Conservation (phyloP, 2,888 invertebrate species). For the Oeneis ivallda region DNA sequence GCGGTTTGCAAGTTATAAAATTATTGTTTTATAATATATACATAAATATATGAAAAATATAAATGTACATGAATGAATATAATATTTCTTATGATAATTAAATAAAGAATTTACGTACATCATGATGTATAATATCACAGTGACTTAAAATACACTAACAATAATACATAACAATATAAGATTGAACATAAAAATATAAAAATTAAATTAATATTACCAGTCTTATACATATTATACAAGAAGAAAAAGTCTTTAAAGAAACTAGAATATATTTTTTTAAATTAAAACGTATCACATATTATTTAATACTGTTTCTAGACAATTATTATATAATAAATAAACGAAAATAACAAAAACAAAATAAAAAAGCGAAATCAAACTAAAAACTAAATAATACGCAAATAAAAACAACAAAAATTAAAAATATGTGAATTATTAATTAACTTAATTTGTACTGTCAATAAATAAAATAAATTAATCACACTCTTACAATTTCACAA, state of each 20-base stretch:
- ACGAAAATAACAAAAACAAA: too few relatives aligned
- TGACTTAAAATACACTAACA: background rate
- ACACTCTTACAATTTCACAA: constrained; percentile 12
- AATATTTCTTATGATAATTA: too few relatives aligned
- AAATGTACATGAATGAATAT: too few relatives aligned
- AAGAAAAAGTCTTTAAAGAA: background rate
- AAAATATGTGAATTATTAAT: background rate
- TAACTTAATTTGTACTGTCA: constrained; percentile 21
- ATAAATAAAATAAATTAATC: constrained; percentile 33
- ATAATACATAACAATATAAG: background rate
- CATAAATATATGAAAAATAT: too few relatives aligned
- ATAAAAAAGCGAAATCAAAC: background rate
- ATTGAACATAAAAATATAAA: background rate
- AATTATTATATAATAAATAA: background rate
- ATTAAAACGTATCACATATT: background rate
- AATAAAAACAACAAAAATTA: constrained; percentile 8
- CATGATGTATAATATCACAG: background rate
- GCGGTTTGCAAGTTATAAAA: too few relatives aligned
- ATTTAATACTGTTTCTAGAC: background rate
- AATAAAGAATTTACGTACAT: too few relatives aligned
- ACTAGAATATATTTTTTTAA: background rate
- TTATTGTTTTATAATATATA: too few relatives aligned
- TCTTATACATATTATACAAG: background rate
- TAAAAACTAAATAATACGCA: background rate
- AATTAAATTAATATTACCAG: background rate